Percentiles rank a stretch among this genome's conserved stretches.
These are phyloP conservation scores for Meteorus cinctellus DNA, from an alignment of 2,888 invertebrate genomes.

Conservation along the genomic window DNA sequence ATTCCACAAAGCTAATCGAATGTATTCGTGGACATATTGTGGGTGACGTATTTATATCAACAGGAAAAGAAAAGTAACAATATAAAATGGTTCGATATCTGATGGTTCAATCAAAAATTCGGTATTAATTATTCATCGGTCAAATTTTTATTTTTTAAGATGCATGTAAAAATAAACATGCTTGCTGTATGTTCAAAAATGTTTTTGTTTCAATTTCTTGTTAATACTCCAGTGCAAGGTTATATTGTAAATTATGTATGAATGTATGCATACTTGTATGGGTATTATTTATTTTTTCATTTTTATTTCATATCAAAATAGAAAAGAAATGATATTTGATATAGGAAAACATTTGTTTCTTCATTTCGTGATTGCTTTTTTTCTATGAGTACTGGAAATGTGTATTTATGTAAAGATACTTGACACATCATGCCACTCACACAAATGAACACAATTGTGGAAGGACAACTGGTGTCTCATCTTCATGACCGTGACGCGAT, in stretches of 20 bases:
- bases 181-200: neutral
- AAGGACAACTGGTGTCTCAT: constrained; percentile 13
- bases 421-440: neutral
- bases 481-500: constrained; percentile 10
- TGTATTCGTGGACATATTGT: neutral
- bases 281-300: neutral
- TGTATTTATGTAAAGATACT: neutral
- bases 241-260: neutral
- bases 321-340: neutral
- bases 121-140: neutral
- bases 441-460: neutral
- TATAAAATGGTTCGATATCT: too few species aligned
- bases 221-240: neutral
- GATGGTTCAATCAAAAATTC: neutral
- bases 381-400: neutral
- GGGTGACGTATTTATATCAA: neutral
- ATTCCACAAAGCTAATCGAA: neutral
- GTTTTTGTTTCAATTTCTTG: neutral
- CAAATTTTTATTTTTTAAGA: neutral
- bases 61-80: neutral
- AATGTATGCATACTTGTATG: neutral
- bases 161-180: neutral
- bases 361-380: neutral
- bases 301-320: neutral
- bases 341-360: neutral